These are phyloP conservation scores for Pygoscelis antarcticus DNA, from an alignment of 2,113 vertebrate genomes.

Conservation along the genomic window DNA sequence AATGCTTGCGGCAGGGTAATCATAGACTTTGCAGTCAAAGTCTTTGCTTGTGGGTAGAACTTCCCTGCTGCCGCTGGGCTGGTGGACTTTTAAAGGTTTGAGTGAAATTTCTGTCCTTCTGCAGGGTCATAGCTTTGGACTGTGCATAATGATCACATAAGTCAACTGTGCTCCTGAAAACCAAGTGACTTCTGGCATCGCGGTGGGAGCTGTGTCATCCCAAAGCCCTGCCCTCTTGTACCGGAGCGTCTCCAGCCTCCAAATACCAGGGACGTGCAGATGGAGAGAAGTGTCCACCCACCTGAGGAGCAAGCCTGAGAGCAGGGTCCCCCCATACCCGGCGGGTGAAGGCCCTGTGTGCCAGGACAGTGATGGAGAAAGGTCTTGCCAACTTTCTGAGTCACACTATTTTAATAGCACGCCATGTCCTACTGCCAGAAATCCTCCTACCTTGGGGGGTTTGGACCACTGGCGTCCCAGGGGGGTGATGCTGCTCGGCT, in stretches of 20 bases:
- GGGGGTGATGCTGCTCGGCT: not conserved
- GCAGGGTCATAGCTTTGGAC: not conserved
- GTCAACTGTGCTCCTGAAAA: not conserved
- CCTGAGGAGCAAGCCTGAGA: not conserved
- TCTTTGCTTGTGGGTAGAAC: not conserved
- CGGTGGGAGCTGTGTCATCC: not conserved
- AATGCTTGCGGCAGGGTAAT: rapidly evolving
- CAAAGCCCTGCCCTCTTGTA: rapidly evolving
- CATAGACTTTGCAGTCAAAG: rapidly evolving
- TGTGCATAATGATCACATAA: rapidly evolving
- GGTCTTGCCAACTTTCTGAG: not conserved
- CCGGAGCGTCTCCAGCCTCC: rapidly evolving
- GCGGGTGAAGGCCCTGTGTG: not conserved
- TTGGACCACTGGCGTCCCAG: rapidly evolving
- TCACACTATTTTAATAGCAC: rapidly evolving
- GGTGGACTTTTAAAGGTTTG: not conserved
- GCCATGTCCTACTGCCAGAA: rapidly evolving
- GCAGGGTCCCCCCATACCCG: rapidly evolving
- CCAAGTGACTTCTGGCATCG: too few relatives aligned
- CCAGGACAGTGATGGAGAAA: not conserved
- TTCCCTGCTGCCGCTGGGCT: not conserved
- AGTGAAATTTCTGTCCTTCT: not conserved
- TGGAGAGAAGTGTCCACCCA: not conserved
- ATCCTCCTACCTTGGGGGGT: not conserved
- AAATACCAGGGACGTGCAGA: rapidly evolving